These are phyloP conservation scores for Cantharis rufa DNA, from an alignment of 2,888 invertebrate species.

Conservation along the genomic window DNA sequence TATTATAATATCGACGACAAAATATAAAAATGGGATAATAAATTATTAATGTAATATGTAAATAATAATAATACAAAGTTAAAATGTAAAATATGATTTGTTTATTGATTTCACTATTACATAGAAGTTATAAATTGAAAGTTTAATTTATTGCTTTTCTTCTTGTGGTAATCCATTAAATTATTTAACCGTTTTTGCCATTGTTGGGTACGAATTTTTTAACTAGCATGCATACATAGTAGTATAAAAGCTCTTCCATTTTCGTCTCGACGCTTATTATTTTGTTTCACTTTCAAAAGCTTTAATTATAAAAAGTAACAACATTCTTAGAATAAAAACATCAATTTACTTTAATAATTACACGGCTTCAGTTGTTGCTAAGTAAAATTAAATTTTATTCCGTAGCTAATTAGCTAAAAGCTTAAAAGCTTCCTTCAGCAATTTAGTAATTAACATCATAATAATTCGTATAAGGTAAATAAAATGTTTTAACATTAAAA, in stretches of 20 bases:
- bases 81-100: background rate
- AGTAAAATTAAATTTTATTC: background rate
- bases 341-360: background rate
- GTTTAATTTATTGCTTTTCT: background rate
- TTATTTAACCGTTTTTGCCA: background rate
- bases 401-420: background rate
- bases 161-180: background rate
- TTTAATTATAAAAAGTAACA: background rate
- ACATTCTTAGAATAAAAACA: background rate
- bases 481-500: background rate
- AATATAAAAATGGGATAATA: background rate
- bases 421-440: background rate
- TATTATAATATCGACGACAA: background rate
- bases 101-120: slow-evolving; percentile 1
- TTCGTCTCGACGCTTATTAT: background rate
- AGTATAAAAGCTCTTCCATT: background rate
- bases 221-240: background rate
- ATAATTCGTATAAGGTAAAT: background rate
- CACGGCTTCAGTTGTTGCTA: background rate
- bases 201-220: background rate
- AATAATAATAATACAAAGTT: background rate
- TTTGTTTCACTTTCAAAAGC: background rate
- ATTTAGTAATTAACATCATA: background rate
- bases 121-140: background rate
- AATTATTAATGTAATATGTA: background rate